Evolutionary conservation across 2,113 vertebrate species (phyloP), one percentile per base, ranked within the genome.

Genomic region (Gila orcuttii): DNA sequence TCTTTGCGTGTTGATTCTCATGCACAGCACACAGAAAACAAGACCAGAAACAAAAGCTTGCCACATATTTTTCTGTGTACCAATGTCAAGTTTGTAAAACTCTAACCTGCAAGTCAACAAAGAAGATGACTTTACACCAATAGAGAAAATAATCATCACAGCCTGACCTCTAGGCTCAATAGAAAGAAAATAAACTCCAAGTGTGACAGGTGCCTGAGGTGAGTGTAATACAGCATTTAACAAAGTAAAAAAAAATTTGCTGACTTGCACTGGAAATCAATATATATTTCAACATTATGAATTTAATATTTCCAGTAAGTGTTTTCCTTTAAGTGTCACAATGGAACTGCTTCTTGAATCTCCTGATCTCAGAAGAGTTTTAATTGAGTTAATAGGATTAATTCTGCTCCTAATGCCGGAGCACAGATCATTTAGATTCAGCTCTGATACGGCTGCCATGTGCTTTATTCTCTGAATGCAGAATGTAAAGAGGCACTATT

Each of bases 381-480:
- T 71, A 71, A 71, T 42, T 71, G 36, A 39, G 9, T 36, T 71
- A 71, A 71, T 23, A 42, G 33, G 19, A 39, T 71, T 71, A 71
- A 71, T 71, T 19, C 10, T 71, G 9, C 68, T 39, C 68, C 19
- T 11, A 71, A 42, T 71, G 36, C 68, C 6, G 33, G 19, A 71
- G 10, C 21, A 71, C 9, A 39, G 33, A 71, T 71, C 21, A 42
- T 71, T 71, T 42, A 71, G 68, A 71, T 71, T 36, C 33, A 71
- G 11, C 60, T 28, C 25, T 64, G 25, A 64, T 28, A 28, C 12
- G 13, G 60, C 12, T 6, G 25, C 1, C 25, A 28, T 64, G 25
- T 31, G 25, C 62, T 64, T 64, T 64, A 64, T 64, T 64, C 62
- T 64, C 62, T 64, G 62, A 64, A 64, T 71, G 3, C 33, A 71